phyloP scores from a whole-genome alignment of 2,888 invertebrate genomes.

The Deroplatys truncata region DNA sequence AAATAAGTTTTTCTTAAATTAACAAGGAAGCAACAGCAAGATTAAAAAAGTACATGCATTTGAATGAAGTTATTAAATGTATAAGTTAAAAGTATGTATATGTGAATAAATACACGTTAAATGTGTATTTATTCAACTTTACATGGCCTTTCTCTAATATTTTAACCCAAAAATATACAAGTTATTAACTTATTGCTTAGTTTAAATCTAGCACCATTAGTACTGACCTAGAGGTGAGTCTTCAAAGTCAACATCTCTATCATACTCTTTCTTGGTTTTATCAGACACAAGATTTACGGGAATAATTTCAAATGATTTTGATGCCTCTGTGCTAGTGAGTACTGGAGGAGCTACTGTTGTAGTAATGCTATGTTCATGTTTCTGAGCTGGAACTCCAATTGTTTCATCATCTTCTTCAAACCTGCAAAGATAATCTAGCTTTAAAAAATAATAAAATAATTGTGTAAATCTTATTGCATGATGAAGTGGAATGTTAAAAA shows the following conservation, averaged over 20 bases:
- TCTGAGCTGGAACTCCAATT: neutral
- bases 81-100: no score
- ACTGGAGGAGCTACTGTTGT: neutral
- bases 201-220: no score
- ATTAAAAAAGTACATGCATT: no score
- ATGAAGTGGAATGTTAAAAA: neutral
- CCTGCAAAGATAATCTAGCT: neutral
- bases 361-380: neutral
- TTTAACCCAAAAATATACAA: no score
- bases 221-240: slow-evolving; percentile 34
- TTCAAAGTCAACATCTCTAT: slow-evolving; percentile 37
- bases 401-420: neutral
- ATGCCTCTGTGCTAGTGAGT: neutral
- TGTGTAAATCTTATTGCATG: neutral
- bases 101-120: no score
- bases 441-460: neutral
- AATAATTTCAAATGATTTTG: slow-evolving; percentile 30
- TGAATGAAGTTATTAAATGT: no score
- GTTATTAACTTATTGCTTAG: no score
- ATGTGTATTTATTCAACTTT: no score
- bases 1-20: no score
- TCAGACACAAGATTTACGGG: slow-evolving; percentile 27
- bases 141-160: no score
- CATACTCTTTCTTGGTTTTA: slow-evolving; percentile 12
- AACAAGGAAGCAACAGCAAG: no score